phyloP scores from a whole-genome alignment of 1,140 invertebrate species.

The Lepidurus packardi region DNA sequence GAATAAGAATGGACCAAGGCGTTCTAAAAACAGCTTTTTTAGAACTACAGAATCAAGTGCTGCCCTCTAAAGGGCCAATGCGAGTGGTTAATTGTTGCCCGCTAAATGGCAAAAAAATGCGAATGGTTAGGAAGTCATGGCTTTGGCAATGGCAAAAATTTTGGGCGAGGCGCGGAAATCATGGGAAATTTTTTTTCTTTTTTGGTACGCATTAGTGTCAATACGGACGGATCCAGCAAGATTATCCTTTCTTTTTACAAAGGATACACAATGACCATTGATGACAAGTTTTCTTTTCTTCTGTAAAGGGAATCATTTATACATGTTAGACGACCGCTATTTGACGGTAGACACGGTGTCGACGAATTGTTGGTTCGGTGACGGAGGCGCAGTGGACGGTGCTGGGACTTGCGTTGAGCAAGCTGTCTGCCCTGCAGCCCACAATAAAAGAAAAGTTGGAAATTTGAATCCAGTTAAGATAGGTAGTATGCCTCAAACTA shows the following conservation, averaged over 20 bases:
- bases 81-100: not conserved
- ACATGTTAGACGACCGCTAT: not conserved
- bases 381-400: not conserved
- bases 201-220: not conserved
- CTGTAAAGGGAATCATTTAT: not conserved
- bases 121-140: slow-evolving; percentile 4
- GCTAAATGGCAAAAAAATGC: not conserved
- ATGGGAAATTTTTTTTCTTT: not conserved
- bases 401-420: not conserved
- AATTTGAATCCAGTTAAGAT: not conserved
- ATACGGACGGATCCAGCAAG: not conserved
- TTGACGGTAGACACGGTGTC: slow-evolving; percentile 12
- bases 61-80: not conserved
- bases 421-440: not conserved
- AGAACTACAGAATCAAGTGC: not conserved
- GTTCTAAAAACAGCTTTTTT: slow-evolving; percentile 11
- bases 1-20: not conserved
- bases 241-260: not conserved
- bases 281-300: not conserved
- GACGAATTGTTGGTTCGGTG: slow-evolving; percentile 14
- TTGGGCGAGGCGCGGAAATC: not conserved
- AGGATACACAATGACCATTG: not conserved
- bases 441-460: not conserved
- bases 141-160: not conserved
- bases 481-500: not conserved